These are phyloP conservation scores for Sitta carolinensis DNA, from an alignment of 2,797 vertebrate genomes.

Conservation along the genomic window DNA sequence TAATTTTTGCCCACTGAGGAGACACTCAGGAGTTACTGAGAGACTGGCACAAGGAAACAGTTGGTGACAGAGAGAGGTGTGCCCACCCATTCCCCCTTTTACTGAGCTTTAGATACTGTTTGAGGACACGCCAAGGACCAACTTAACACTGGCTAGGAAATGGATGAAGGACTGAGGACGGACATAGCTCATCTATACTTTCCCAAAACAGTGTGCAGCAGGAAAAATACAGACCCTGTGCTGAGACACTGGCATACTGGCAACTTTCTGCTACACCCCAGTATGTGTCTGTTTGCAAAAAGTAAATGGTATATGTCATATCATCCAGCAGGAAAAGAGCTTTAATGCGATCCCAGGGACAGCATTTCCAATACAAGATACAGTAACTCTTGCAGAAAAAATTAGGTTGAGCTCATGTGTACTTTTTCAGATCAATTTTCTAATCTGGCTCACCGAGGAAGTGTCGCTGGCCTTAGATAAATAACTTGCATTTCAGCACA, in stretches of 20 bases:
- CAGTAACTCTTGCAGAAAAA: neutral
- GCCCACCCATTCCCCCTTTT: neutral
- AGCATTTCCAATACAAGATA: neutral
- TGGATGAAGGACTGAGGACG: neutral
- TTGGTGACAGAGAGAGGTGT: neutral
- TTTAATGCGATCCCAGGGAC: neutral
- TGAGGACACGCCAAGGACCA: neutral
- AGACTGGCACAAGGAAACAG: neutral
- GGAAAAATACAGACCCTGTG: neutral
- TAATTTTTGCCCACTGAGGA: neutral
- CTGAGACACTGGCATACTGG: neutral
- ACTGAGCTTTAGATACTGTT: neutral
- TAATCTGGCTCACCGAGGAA: neutral
- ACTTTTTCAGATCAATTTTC: conserved; percentile 40
- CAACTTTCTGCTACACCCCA: neutral
- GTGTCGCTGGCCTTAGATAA: neutral
- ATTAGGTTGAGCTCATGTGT: neutral
- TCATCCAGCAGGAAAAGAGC: neutral
- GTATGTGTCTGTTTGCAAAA: neutral
- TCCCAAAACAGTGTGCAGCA: neutral
- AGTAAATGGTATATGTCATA: neutral
- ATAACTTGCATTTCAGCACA: neutral
- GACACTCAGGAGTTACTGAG: neutral
- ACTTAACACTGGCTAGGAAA: neutral
- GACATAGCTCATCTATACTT: neutral